Conservation (phyloP, 1,140 invertebrate species). For the Apis dorsata region DNA sequence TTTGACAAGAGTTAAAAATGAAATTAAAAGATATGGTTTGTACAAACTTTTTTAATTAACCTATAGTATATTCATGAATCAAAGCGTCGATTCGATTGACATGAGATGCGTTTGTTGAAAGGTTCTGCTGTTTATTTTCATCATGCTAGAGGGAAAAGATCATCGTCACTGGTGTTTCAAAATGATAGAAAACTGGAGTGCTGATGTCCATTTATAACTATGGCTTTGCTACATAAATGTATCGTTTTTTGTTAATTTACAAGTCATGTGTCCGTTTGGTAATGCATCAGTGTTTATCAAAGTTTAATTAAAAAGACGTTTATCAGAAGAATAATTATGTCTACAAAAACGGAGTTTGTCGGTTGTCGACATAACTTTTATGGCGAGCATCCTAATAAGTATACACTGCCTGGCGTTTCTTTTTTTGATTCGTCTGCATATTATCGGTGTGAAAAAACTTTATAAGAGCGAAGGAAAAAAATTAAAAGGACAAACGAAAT, state of each 20-base stretch:
- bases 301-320: background rate
- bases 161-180: background rate
- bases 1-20: background rate
- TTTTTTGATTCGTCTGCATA: background rate
- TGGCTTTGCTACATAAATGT: background rate
- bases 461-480: background rate
- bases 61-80: background rate
- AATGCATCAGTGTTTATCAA: background rate
- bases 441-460: background rate
- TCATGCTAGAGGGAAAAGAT: background rate
- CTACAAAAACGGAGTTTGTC: background rate
- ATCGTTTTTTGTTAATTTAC: background rate
- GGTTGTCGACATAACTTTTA: background rate
- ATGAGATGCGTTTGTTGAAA: background rate
- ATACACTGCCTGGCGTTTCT: background rate
- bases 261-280: background rate
- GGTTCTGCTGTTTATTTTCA: slow-evolving; percentile 1
- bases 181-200: background rate
- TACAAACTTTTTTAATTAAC: background rate
- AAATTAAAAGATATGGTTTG: background rate
- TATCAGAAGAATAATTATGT: slow-evolving; percentile 1
- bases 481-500: background rate
- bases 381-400: background rate
- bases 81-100: slow-evolving; percentile 33
- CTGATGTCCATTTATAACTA: background rate